phyloP scores from a whole-genome alignment of 2,113 vertebrate genomes.

The Phrynocephalus versicolor region DNA sequence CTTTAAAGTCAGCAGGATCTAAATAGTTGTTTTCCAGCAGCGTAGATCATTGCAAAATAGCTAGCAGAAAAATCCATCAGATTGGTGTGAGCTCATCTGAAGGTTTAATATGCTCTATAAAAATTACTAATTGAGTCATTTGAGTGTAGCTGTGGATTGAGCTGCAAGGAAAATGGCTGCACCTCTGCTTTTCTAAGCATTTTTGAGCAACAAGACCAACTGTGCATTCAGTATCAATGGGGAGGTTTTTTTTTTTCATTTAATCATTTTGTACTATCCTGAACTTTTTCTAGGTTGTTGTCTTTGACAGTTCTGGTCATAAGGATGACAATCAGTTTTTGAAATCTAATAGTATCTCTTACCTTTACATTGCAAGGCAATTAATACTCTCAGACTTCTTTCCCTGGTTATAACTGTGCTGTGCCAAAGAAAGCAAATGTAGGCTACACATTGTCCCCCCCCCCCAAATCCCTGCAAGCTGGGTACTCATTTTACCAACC shows the following conservation, averaged over 20 bases:
- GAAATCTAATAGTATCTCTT: background rate
- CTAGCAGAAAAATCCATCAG: background rate
- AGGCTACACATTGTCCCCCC: too few species aligned
- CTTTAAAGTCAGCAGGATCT: background rate
- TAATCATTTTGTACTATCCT: background rate
- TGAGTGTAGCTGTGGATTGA: background rate
- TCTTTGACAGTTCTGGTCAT: background rate
- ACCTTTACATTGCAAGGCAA: background rate
- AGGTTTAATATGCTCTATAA: background rate
- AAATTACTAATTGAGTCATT: background rate
- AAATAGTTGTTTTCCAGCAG: background rate
- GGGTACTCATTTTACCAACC: too few species aligned
- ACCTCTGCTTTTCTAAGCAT: background rate
- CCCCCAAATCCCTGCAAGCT: too few species aligned
- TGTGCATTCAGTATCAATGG: background rate
- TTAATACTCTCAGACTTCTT: too few species aligned
- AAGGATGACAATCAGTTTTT: background rate
- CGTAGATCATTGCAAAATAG: too few species aligned
- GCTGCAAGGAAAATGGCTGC: too few species aligned
- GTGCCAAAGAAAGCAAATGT: too few species aligned
- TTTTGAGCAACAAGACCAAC: background rate
- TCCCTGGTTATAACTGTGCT: background rate
- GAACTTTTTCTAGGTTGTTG: background rate
- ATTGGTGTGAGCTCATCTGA: background rate
- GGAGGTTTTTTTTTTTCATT: background rate